A percentile compares a stretch with the other conserved stretches of the same genome.
Evolutionary conservation across 2,888 invertebrate genomes (phyloP).

Genomic region (Emesis furor): DNA sequence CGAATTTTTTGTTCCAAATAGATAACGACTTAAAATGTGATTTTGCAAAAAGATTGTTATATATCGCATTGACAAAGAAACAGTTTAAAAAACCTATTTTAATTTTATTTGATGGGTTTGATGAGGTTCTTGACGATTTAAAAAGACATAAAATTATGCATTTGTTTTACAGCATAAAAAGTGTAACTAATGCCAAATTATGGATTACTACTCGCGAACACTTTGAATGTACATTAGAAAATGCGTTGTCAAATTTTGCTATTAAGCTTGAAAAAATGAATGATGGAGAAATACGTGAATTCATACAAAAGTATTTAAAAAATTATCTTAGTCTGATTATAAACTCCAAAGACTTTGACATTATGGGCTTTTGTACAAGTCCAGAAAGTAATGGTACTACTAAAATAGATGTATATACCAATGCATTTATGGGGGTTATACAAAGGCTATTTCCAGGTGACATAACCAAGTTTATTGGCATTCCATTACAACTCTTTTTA

Average conservation of each 20-base stretch:
- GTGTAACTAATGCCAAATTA: not conserved
- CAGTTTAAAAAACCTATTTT: not conserved
- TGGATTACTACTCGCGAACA: conserved; percentile 5
- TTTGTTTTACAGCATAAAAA: not conserved
- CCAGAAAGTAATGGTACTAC: not conserved
- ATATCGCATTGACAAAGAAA: not conserved
- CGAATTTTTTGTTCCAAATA: not conserved
- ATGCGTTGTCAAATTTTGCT: not conserved
- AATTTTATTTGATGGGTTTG: not conserved
- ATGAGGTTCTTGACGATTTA: not conserved
- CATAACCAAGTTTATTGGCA: conserved; percentile 15
- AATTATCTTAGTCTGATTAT: not conserved
- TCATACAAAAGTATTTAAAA: not conserved
- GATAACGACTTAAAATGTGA: not conserved
- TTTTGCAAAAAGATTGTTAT: not conserved
- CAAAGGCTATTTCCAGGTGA: not conserved
- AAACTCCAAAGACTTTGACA: not conserved
- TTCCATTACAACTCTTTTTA: conserved; percentile 7
- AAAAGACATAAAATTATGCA: not conserved
- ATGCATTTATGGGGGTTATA: not conserved
- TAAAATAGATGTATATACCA: not conserved
- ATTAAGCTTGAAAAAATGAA: not conserved
- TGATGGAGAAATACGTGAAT: not conserved
- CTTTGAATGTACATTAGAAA: not conserved
- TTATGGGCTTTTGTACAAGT: not conserved